A percentile compares a stretch with the other conserved stretches of the same genome.
Conservation (phyloP, 2,797 vertebrate species). For the Propithecus deckenii region DNA sequence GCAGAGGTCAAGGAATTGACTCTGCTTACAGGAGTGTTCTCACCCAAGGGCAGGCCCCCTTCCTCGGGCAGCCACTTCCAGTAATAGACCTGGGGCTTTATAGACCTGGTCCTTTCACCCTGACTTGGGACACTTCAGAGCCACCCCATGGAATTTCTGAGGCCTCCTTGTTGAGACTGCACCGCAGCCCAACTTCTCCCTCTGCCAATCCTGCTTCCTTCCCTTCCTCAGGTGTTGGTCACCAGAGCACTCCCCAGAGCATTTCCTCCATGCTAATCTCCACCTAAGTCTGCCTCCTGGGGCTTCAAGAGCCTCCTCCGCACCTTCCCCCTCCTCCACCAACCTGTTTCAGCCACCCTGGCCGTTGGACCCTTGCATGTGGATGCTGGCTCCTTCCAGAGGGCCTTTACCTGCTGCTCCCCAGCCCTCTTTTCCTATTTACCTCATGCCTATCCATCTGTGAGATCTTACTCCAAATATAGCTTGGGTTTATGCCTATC, state of each 20-base stretch:
- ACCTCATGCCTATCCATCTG: neutral
- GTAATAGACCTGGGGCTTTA: neutral
- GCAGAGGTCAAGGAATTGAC: neutral
- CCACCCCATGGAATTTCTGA: neutral
- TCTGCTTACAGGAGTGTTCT: neutral
- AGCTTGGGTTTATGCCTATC: neutral
- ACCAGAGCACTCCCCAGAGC: neutral
- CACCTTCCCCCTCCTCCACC: neutral
- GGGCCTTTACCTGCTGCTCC: neutral
- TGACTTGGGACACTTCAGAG: neutral
- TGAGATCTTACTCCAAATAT: neutral
- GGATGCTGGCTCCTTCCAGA: neutral
- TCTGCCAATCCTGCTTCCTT: neutral
- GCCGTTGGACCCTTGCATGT: neutral
- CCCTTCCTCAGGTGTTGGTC: neutral
- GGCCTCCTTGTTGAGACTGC: neutral
- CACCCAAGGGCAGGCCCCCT: neutral
- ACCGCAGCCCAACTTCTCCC: neutral
- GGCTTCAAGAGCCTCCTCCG: neutral
- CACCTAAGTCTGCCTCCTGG: neutral
- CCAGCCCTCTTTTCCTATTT: neutral
- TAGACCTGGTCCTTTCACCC: neutral
- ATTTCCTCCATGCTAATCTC: neutral
- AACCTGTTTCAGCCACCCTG: neutral
- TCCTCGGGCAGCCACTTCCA: neutral